Percentiles rank a stretch among this genome's conserved stretches.
Evolutionary conservation across 2,888 invertebrate species (phyloP).

Genomic region (Ochropleura plecta): DNA sequence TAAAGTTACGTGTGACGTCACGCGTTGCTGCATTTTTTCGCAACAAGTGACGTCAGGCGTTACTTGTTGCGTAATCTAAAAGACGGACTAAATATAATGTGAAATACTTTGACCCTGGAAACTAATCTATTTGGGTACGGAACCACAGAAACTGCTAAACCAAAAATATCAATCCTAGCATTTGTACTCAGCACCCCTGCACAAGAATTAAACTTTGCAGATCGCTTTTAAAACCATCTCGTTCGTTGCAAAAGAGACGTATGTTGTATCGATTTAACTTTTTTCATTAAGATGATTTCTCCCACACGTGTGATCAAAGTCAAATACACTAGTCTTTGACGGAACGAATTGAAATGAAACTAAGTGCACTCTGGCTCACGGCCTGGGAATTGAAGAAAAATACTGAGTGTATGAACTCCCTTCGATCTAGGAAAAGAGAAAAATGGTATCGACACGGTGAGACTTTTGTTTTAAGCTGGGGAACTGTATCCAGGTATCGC

Average conservation of each 20-base stretch:
- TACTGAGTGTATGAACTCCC: conserved; percentile 48
- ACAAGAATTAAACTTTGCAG: not conserved
- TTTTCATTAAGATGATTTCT: conserved; percentile 9
- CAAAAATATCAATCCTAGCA: not conserved
- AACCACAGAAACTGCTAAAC: not conserved
- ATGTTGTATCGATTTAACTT: conserved; percentile 31
- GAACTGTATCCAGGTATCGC: conserved; percentile 4
- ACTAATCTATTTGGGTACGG: not conserved
- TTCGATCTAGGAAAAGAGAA: conserved; percentile 23
- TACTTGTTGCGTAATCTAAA: too few species aligned
- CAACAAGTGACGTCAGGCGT: too few species aligned
- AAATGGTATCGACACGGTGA: conserved; percentile 26
- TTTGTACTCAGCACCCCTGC: not conserved
- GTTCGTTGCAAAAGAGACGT: not conserved
- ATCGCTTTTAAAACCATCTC: not conserved
- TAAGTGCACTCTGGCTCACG: conserved; percentile 49
- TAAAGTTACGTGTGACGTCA: too few species aligned
- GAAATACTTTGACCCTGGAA: too few species aligned
- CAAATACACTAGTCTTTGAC: conserved; percentile 52
- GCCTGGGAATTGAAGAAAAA: conserved; percentile 58
- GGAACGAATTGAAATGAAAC: conserved; percentile 59
- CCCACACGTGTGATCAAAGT: conserved; percentile 46
- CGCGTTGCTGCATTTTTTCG: too few species aligned
- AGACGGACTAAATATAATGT: too few species aligned
- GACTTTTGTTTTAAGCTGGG: conserved; percentile 8